Evolutionary conservation across 2,113 vertebrate genomes (phyloP), one percentile per base, ranked within the genome.

Genomic region (Nothoprocta perdicaria): DNA sequence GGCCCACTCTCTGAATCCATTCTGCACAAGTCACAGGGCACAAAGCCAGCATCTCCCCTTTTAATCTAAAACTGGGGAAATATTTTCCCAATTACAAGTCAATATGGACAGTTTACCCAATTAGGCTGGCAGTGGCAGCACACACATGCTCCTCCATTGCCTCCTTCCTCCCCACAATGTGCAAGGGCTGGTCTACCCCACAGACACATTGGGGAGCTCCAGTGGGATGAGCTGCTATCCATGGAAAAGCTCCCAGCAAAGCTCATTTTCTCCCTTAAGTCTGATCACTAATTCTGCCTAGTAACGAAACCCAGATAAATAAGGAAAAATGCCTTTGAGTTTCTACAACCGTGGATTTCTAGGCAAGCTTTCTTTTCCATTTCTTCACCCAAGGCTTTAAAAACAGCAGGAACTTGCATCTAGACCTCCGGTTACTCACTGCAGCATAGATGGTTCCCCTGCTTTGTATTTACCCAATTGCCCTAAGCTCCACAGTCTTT

Each of bases 351-450:
- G 19, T 0, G 0, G 16, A 23, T 88, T 69, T 55, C 46, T 12
- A 22, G 57, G 6, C 24, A 46, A 66, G 21, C 57, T 75, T 66
- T 31, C 1, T 62, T 62, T 26, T 53, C n/a, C 46, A 12, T 41
- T 45, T 24, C 35, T 80, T 63, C 21, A n/a, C 38, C 71, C 33
- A 33, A 67, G 8, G 4, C 43, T 10, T 12, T 14, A 52, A 31
- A 0, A 6, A 21, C 27, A 68, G 60, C 55, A 58, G 61, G 48
- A 33, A 14, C 52, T 10, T 0, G 0, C 31, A 16, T 8, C 0
- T 0, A 19, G 33, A 60, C 58, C 58, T 33, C 11, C 35, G 26
- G 5, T 66, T 66, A 15, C 33, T 3, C 4, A 58, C 50, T 3
- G 3, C n/a, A 10, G 58, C 58, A 33, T 6, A 16, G 45, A 18